Base-by-base conservation (phyloP, 2,888 invertebrate genomes). In the Hypercompe scribonia region DNA sequence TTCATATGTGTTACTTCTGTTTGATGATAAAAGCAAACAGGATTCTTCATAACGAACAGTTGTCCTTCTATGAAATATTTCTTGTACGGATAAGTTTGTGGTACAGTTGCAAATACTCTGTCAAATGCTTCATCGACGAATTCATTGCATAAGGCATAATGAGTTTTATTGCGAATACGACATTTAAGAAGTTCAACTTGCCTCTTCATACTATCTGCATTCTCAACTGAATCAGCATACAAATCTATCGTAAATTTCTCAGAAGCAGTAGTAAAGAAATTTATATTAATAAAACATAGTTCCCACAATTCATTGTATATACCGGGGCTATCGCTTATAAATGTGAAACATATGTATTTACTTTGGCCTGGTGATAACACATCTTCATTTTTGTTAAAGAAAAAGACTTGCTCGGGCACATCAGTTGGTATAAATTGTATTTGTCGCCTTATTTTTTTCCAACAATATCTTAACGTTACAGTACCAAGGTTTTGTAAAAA, bases 351-450 rank as follows among this genome's bases (percentile, higher is more conserved):
- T 65, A 97, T 81, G 46, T 92, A 81, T 64, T 91, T 91, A 5
- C 84, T 90, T 80, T 96, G 94, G 0, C 96, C 96, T 1, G 96
- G 97, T 0, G 93, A 87, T 64, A 97, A 76, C 0, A 96, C 86
- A 31, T 95, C 92, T 85, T 96, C 96, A 78, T 96, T 96, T 88
- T 96, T 96, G 74, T 96, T 94, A 76, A 97, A 97, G 84, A 93
- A 96, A 84, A 96, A 97, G 0, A 91, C 91, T 85, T 93, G 95
- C 64, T 89, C 91, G 71, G 85, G 88, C 50, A 78, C 81, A 65
- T 88, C 89, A 74, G 92, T 92, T 7, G 92, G 90, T 80, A 94
- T 90, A 54, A 89, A 89, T 5, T 89, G 90, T 46, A 93, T 87
- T 0, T 88, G 76, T 66, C 85, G 87, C 75, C 88, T 91, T 24